These are phyloP conservation scores for Drosophila mimetica DNA, from an alignment of 2,888 invertebrate genomes.

Conservation along the genomic window DNA sequence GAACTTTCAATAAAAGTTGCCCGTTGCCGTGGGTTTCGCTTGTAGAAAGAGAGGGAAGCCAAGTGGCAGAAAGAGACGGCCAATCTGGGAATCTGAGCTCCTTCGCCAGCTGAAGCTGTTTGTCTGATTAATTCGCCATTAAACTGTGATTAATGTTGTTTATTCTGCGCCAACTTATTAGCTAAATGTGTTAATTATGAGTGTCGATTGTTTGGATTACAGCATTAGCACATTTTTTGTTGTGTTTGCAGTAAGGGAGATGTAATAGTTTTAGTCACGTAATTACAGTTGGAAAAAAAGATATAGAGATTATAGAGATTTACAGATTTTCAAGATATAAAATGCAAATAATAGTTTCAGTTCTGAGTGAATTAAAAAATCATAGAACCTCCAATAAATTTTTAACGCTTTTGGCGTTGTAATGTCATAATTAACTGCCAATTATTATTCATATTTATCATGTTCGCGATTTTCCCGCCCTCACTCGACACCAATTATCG, in stretches of 20 bases:
- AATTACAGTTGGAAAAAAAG: conserved; percentile 1
- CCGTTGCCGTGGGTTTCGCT: conserved; percentile 24
- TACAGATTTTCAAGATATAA: neutral
- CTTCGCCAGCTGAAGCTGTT: conserved; percentile 44
- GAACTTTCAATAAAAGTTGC: conserved; percentile 73
- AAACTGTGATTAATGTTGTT: conserved; percentile 79
- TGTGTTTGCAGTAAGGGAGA: neutral
- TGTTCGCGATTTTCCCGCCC: conserved; percentile 30
- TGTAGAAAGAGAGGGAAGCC: neutral
- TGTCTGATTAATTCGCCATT: conserved; percentile 77
- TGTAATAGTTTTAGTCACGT: conserved; percentile 10
- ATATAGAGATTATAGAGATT: neutral
- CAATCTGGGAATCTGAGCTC: conserved; percentile 12
- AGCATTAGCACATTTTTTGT: conserved; percentile 5
- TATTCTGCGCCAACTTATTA: conserved; percentile 78
- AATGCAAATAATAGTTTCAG: no score
- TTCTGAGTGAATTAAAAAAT: no score
- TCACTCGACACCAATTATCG: conserved; percentile 34
- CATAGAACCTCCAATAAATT: neutral
- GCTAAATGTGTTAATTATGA: conserved; percentile 81
- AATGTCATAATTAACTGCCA: conserved; percentile 33
- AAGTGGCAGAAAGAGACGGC: neutral
- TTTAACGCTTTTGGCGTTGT: conserved; percentile 3
- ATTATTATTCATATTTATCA: conserved; percentile 40
- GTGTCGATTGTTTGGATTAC: conserved; percentile 59